These are phyloP conservation scores for Sebastes diploproa DNA, from an alignment of 2,797 vertebrate species.

Conservation along the genomic window DNA sequence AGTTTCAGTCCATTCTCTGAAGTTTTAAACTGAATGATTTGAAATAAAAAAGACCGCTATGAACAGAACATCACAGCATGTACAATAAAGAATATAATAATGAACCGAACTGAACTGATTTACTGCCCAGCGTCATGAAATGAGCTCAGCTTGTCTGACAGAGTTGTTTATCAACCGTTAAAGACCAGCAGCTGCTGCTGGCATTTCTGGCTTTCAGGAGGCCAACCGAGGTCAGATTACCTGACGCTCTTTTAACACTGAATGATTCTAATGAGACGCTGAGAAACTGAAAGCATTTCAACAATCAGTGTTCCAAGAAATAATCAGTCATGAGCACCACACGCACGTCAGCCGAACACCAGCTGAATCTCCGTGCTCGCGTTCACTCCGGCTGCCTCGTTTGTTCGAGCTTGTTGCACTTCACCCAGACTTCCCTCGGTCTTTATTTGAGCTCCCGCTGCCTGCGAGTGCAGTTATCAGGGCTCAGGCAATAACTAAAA, in stretches of 20 bases:
- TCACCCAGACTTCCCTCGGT: neutral
- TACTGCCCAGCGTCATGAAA: neutral
- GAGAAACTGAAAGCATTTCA: neutral
- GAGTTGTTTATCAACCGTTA: neutral
- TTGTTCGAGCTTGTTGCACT: constrained; percentile 1
- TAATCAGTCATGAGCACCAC: neutral
- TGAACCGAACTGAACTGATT: neutral
- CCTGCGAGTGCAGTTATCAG: neutral
- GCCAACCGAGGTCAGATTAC: constrained; percentile 18
- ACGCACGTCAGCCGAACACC: neutral
- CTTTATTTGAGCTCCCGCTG: neutral
- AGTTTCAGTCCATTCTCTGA: neutral
- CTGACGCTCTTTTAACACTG: constrained; percentile 7
- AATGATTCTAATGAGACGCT: neutral
- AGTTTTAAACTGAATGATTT: neutral
- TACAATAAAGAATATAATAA: neutral
- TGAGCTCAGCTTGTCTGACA: neutral
- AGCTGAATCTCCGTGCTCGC: neutral
- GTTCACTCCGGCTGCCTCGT: neutral
- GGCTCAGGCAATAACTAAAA: neutral
- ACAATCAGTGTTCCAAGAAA: neutral
- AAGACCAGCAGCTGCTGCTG: neutral
- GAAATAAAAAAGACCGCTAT: neutral
- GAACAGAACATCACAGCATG: neutral
- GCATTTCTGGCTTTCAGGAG: neutral